Evolutionary conservation across 2,113 vertebrate species (phyloP).

Genomic region (Acrocephalus arundinaceus): DNA sequence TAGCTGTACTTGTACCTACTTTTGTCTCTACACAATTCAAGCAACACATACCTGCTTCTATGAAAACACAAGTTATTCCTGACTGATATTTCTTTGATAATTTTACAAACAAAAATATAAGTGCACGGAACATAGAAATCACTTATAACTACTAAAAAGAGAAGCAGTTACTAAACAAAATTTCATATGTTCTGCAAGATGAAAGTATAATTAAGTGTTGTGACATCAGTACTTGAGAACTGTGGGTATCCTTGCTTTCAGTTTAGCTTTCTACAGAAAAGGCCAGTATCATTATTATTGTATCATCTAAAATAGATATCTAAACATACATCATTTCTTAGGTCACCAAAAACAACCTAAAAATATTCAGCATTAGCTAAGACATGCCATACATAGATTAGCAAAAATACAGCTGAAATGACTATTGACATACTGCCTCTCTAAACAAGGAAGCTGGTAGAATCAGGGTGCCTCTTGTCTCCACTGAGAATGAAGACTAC

Average conservation of each 20-base stretch:
- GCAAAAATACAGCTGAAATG: constrained; percentile 17
- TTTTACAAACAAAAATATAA: constrained; percentile 1
- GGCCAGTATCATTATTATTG: neutral
- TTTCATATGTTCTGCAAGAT: neutral
- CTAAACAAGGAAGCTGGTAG: neutral
- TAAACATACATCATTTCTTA: neutral
- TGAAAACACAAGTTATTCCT: neutral
- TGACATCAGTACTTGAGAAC: neutral
- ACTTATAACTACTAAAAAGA: neutral
- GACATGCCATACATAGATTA: neutral
- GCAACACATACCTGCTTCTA: neutral
- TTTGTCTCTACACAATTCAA: neutral
- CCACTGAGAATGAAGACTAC: neutral
- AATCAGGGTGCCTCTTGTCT: neutral
- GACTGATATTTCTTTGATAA: neutral
- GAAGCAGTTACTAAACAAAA: neutral
- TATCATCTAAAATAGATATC: constrained; percentile 39
- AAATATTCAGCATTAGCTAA: constrained; percentile 31
- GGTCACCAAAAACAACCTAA: constrained; percentile 20
- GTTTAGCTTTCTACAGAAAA: constrained; percentile 2
- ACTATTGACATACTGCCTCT: neutral
- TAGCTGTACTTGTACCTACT: neutral
- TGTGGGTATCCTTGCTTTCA: neutral
- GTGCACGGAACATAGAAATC: neutral
- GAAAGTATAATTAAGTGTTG: neutral